Percentiles rank a stretch among this genome's conserved stretches.
Evolutionary conservation across 2,888 invertebrate species (phyloP).

Genomic region (Rhamphomyia laevipes): DNA sequence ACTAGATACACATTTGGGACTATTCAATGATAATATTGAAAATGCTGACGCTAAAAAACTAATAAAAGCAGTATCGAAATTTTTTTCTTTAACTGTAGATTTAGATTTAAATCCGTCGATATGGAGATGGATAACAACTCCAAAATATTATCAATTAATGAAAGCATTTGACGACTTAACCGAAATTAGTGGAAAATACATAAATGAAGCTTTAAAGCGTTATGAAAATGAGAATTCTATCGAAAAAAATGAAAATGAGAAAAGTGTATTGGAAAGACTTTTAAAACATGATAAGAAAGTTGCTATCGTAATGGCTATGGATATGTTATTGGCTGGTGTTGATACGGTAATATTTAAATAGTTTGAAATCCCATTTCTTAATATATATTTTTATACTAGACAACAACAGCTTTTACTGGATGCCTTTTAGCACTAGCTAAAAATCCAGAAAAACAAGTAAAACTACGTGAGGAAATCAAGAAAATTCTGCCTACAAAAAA

Average conservation of each 20-base stretch:
- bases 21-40: constrained; percentile 17
- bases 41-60: constrained; percentile 15
- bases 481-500: constrained; percentile 36
- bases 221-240: constrained; percentile 20
- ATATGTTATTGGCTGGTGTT: constrained; percentile 58
- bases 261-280: constrained; percentile 52
- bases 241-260: constrained; percentile 34
- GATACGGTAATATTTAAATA: constrained; percentile 47
- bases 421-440: constrained; percentile 40
- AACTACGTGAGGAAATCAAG: constrained; percentile 46
- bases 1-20: constrained; percentile 30
- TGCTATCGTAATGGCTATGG: constrained; percentile 55
- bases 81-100: constrained; percentile 16
- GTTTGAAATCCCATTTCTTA: neutral
- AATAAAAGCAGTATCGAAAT: constrained; percentile 15
- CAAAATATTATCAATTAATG: constrained; percentile 23
- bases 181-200: constrained; percentile 23
- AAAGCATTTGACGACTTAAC: constrained; percentile 21
- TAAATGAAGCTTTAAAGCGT: constrained; percentile 28
- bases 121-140: constrained; percentile 28
- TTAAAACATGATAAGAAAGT: constrained; percentile 47
- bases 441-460: constrained; percentile 52
- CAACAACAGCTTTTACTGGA: constrained; percentile 20
- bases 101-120: constrained; percentile 30
- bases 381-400: constrained; percentile 17